Base-by-base conservation (phyloP, 2,888 invertebrate genomes). In the Cephus nigrinus region DNA sequence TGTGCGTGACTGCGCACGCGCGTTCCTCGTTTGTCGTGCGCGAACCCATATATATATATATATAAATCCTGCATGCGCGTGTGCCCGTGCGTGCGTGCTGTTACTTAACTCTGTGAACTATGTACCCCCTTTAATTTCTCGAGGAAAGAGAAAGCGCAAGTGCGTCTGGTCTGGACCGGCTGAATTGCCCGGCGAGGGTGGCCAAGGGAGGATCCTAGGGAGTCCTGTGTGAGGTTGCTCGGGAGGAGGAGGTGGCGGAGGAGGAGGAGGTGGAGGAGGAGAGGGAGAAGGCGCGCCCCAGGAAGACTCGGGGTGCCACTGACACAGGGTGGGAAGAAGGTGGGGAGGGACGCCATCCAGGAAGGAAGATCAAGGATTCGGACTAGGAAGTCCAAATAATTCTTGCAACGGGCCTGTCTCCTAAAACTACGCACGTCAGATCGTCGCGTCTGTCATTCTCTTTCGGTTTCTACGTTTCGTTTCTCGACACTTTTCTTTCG, bases 361-460 rank as follows among this genome's bases (percentile, higher is more conserved):
- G 55, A 55, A 55, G 55, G 23, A 55, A 55, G 55, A 55, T 55
- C 55, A 55, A 55, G 55, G 55, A 55, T 23, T 55, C 55, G 23
- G 55, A 55, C 55, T 55, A 55, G 55, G 55, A 55, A 55, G 55
- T 55, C 55, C 1, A 55, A 55, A 9, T 23, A 23, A 55, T 55
- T 55, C 55, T 23, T 9, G 23, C 23, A 55, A 2, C 55, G 23
- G 55, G 55, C 23, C 55, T 55, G 9, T 23, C 23, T 23, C 23
- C 9, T 23, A 55, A 55, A 55, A 55, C 23, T 82, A 79, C 78
- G 78, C 77, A 78, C 82, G 80, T 78, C 76, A 75, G 77, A 72
- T 78, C 76, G 77, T 35, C 69, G 12, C 12, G 75, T 30, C 69
- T 5, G 69, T 55, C 15, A 55, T 23, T 55, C 23, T 9, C 9